These are phyloP conservation scores for Pitangus sulphuratus DNA, from an alignment of 2,797 vertebrate species.

Conservation along the genomic window DNA sequence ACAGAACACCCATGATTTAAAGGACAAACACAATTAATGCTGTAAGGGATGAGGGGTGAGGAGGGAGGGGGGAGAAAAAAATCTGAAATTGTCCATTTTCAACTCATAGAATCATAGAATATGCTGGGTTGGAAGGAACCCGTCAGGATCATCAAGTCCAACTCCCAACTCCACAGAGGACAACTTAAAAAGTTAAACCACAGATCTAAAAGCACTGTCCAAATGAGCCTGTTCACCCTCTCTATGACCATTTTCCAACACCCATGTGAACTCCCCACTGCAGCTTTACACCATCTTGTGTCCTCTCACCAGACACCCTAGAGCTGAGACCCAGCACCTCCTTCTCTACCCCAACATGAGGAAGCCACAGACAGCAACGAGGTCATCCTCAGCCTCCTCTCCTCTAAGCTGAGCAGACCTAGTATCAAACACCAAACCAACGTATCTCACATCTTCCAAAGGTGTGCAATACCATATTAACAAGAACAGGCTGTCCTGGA, in stretches of 20 bases:
- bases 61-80: background rate
- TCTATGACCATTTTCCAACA: background rate
- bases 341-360: background rate
- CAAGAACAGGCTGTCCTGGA: background rate
- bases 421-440: background rate
- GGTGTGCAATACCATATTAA: background rate
- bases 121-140: background rate
- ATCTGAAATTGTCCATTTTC: background rate
- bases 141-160: background rate
- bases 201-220: background rate
- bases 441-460: fast-evolving
- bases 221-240: background rate
- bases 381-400: background rate
- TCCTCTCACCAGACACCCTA: background rate
- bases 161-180: background rate
- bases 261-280: background rate
- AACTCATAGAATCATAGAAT: background rate
- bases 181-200: background rate
- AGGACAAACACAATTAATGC: background rate
- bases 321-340: background rate
- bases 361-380: background rate
- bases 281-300: fast-evolving
- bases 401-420: background rate
- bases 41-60: too few species aligned
- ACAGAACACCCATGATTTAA: background rate